A percentile compares a stretch with the other conserved stretches of the same genome.
Evolutionary conservation across 2,797 vertebrate species (phyloP).

Genomic region (Ataeniobius toweri): DNA sequence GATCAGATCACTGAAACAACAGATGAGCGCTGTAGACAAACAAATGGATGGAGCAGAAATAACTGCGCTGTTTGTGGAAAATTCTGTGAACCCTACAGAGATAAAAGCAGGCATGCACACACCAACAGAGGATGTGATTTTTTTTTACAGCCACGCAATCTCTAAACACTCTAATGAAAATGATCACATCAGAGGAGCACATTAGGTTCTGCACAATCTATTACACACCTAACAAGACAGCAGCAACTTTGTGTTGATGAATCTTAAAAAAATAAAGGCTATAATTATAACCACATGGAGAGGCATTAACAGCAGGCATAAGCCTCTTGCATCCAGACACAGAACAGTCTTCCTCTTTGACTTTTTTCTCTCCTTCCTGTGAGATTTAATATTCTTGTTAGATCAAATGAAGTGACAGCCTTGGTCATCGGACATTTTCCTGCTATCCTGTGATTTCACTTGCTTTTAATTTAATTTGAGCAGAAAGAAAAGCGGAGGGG

Average conservation of each 20-base stretch:
- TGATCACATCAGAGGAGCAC: constrained; percentile 25
- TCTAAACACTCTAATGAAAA: constrained; percentile 31
- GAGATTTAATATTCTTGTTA: constrained; percentile 74
- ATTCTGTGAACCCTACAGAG: constrained; percentile 41
- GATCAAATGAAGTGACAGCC: constrained; percentile 43
- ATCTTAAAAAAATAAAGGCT: constrained; percentile 22
- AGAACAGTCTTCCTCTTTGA: constrained; percentile 43
- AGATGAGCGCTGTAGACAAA: constrained; percentile 55
- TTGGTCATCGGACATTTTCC: constrained; percentile 58
- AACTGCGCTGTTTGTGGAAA: constrained; percentile 58
- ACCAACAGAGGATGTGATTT: constrained; percentile 5
- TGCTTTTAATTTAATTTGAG: constrained; percentile 70
- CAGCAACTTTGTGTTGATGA: constrained; percentile 36
- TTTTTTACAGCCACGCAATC: constrained; percentile 31
- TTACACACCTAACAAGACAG: constrained; percentile 15
- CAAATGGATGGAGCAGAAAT: constrained; percentile 56
- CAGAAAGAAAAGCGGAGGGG: constrained; percentile 41
- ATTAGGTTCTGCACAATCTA: not conserved
- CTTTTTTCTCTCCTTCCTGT: constrained; percentile 32
- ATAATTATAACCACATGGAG: constrained; percentile 53
- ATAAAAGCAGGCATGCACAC: constrained; percentile 22
- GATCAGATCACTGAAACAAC: constrained; percentile 67
- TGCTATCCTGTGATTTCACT: constrained; percentile 76
- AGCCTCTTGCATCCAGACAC: constrained; percentile 39
- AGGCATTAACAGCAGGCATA: constrained; percentile 42